These are phyloP conservation scores for Morpho achilles DNA, from an alignment of 2,888 invertebrate genomes.

Conservation along the genomic window DNA sequence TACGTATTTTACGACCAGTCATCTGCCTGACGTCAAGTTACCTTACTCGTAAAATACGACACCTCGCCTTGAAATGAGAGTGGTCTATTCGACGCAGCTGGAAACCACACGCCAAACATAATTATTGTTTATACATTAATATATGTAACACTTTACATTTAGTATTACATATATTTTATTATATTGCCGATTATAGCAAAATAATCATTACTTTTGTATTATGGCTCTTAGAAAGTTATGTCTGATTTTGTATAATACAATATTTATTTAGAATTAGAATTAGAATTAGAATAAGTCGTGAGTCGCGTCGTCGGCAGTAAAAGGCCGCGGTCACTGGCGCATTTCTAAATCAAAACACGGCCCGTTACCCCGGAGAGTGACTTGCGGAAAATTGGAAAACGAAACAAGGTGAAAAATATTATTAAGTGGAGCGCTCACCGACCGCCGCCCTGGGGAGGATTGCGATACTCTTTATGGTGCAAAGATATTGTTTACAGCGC, in stretches of 20 bases:
- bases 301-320: constrained; percentile 37
- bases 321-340: constrained; percentile 38
- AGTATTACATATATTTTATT: too few relatives aligned
- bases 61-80: too few relatives aligned
- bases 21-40: too few relatives aligned
- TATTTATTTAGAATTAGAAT: neutral
- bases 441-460: constrained; percentile 19
- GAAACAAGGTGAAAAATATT: constrained; percentile 80
- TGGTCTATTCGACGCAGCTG: too few relatives aligned
- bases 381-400: constrained; percentile 79
- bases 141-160: too few relatives aligned
- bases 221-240: too few relatives aligned
- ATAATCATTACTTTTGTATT: too few relatives aligned
- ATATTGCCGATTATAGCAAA: too few relatives aligned
- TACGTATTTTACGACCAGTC: too few relatives aligned
- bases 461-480: constrained; percentile 10
- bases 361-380: constrained; percentile 76
- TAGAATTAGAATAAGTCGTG: constrained; percentile 12
- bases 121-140: too few relatives aligned
- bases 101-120: too few relatives aligned
- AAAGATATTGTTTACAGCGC: constrained; percentile 2
- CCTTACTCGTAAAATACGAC: too few relatives aligned
- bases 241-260: neutral
- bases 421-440: constrained; percentile 67
- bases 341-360: constrained; percentile 75